phyloP scores from a whole-genome alignment of 2,113 vertebrate species.

The Paedocypris sp. region DNA sequence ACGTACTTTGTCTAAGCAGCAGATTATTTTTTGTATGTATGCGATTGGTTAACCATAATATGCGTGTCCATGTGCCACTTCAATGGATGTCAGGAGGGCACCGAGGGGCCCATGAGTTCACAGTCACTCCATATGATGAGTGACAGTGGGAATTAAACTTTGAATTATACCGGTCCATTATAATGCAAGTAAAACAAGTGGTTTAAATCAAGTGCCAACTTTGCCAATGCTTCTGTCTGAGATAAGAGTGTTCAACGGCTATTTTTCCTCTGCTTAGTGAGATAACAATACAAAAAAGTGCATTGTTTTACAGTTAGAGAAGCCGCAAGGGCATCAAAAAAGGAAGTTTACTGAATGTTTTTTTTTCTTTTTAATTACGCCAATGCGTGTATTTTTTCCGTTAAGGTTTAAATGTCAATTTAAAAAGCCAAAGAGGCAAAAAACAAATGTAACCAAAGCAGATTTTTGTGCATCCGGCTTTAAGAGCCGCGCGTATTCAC shows the following conservation, averaged over 20 bases:
- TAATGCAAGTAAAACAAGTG: not conserved
- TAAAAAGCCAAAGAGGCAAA: too few species aligned
- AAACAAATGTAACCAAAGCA: too few species aligned
- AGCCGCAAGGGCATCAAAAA: too few species aligned
- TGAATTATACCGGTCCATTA: too few species aligned
- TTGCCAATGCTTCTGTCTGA: not conserved
- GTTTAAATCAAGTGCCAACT: constrained; percentile 8
- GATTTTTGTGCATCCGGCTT: too few species aligned
- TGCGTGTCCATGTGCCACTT: constrained; percentile 17
- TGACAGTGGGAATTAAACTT: too few species aligned
- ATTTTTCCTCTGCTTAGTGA: constrained; percentile 21
- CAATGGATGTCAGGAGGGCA: not conserved
- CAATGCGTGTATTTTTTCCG: too few species aligned
- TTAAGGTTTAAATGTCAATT: too few species aligned
- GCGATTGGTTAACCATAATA: constrained; percentile 24
- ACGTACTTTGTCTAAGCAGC: not conserved
- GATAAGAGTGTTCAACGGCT: constrained; percentile 21
- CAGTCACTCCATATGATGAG: not conserved
- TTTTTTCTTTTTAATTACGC: too few species aligned
- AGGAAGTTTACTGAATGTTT: too few species aligned
- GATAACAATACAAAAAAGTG: constrained; percentile 22
- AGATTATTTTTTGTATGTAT: not conserved
- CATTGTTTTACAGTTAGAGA: too few species aligned
- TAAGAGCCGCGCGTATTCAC: too few species aligned
- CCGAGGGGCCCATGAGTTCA: not conserved